Percentiles rank a stretch among this genome's conserved stretches.
Conservation (phyloP, 2,888 invertebrate species). For the Pteria penguin region DNA sequence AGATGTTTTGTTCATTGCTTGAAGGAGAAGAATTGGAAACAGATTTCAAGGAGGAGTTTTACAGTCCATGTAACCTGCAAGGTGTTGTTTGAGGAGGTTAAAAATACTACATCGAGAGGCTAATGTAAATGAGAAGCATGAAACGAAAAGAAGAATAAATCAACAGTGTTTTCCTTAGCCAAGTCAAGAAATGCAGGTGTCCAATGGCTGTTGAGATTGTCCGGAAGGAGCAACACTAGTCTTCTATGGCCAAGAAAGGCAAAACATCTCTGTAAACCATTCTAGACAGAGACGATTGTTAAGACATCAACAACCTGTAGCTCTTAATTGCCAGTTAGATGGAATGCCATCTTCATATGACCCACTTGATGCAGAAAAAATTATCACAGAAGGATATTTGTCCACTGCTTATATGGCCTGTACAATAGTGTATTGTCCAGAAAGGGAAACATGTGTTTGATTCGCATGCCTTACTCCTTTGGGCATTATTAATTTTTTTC, state of each 20-base stretch:
- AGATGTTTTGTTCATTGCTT: neutral
- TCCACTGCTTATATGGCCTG: neutral
- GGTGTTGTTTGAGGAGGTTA: constrained; percentile 18
- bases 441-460: neutral
- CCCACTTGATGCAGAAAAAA: neutral
- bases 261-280: neutral
- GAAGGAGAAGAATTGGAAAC: neutral
- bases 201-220: constrained; percentile 18
- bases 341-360: neutral
- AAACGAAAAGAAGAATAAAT: constrained; percentile 2
- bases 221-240: constrained; percentile 9
- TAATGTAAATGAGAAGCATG: constrained; percentile 6
- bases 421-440: neutral
- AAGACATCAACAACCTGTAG: neutral
- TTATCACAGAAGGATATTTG: neutral
- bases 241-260: constrained; percentile 10
- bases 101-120: constrained; percentile 21
- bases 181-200: neutral
- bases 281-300: neutral
- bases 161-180: too few species aligned
- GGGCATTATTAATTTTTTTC: neutral
- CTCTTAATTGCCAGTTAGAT: neutral
- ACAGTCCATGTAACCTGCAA: neutral
- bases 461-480: neutral
- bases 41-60: neutral